Percentiles rank a stretch among this genome's conserved stretches.
Conservation (phyloP, 1,140 invertebrate genomes). For the Heliothis subflexa region DNA sequence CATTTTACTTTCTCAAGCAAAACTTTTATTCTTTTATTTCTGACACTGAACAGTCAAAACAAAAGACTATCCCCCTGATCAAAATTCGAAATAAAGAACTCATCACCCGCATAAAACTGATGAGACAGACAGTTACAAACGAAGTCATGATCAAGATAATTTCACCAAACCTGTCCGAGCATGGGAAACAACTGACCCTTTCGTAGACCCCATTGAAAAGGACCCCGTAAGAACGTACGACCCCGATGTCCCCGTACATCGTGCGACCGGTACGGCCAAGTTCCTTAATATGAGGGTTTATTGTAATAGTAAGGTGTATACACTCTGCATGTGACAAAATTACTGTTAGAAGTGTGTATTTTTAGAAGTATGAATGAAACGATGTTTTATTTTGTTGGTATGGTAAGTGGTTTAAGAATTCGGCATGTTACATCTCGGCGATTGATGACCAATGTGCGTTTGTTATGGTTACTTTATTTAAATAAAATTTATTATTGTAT, state of each 20-base stretch:
- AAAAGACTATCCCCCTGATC: not conserved
- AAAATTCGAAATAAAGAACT: conserved; percentile 28
- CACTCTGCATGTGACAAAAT: conserved; percentile 13
- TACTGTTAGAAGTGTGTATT: conserved; percentile 14
- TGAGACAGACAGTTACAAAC: not conserved
- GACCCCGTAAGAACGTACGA: not conserved
- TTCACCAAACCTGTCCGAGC: not conserved
- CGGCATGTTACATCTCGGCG: too few relatives aligned
- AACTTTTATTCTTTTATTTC: too few relatives aligned
- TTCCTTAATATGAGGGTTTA: conserved; percentile 1
- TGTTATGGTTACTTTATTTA: too few relatives aligned
- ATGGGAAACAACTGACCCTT: conserved; percentile 15
- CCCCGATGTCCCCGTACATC: too few relatives aligned
- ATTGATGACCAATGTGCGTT: too few relatives aligned
- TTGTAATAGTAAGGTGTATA: conserved; percentile 11
- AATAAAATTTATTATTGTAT: too few relatives aligned
- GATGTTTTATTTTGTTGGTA: not conserved
- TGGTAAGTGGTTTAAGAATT: too few relatives aligned
- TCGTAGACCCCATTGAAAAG: conserved; percentile 7
- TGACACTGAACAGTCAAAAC: not conserved
- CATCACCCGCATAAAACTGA: conserved; percentile 4
- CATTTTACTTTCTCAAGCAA: too few relatives aligned
- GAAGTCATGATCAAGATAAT: not conserved
- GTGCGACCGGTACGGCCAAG: conserved; percentile 5
- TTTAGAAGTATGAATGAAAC: not conserved